These are phyloP conservation scores for Rutilus rutilus DNA, from an alignment of 2,113 vertebrate species.

Conservation along the genomic window DNA sequence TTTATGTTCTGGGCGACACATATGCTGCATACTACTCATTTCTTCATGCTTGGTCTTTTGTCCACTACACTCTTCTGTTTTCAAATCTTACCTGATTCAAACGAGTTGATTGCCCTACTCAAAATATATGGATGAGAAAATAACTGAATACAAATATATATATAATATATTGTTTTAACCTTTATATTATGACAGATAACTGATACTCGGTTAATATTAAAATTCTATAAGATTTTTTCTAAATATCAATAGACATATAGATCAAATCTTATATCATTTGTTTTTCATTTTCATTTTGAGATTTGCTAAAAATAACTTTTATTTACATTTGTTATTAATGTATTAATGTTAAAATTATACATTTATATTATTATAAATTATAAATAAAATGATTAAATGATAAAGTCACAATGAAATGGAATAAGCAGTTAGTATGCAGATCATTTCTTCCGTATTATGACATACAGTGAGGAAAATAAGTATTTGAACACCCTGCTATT, in stretches of 20 bases:
- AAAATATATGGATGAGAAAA: background rate
- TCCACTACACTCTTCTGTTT: background rate
- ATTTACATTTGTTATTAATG: background rate
- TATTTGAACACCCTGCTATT: too few species aligned
- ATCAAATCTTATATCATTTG: too few species aligned
- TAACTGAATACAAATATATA: background rate
- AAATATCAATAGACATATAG: too few species aligned
- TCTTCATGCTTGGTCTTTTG: constrained; percentile 1
- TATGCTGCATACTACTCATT: background rate
- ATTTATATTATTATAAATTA: too few species aligned
- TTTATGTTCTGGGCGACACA: constrained; percentile 11
- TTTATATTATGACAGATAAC: too few species aligned
- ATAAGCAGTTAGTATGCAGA: background rate
- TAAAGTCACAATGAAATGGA: too few species aligned
- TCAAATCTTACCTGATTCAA: background rate
- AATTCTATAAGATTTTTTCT: too few species aligned
- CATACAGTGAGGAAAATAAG: too few species aligned
- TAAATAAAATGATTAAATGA: too few species aligned
- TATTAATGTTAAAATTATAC: too few species aligned
- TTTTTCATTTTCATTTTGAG: background rate
- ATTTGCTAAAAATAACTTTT: background rate
- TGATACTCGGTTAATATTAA: too few species aligned
- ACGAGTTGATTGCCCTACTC: background rate
- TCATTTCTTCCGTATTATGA: background rate
- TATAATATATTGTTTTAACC: too few species aligned